These are phyloP conservation scores for Pempheris klunzingeri DNA, from an alignment of 2,797 vertebrate genomes.

Conservation along the genomic window DNA sequence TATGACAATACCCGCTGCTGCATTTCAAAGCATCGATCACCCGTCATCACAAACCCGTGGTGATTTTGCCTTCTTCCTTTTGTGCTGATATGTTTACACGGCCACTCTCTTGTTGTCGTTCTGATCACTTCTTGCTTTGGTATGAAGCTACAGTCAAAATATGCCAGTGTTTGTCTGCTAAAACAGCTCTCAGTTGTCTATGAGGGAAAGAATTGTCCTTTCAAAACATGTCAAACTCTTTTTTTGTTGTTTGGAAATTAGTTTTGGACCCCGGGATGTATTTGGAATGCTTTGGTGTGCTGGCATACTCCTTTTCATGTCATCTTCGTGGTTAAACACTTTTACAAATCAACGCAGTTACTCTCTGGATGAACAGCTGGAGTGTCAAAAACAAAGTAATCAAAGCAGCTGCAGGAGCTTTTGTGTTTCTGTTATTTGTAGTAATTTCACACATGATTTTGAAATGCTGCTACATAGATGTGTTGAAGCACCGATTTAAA, in stretches of 20 bases:
- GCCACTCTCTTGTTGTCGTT: slow-evolving; percentile 78
- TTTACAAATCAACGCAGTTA: slow-evolving; percentile 76
- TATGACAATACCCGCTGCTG: slow-evolving; percentile 77
- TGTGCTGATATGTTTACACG: slow-evolving; percentile 83
- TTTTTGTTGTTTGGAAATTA: slow-evolving; percentile 75
- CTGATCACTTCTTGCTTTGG: slow-evolving; percentile 79
- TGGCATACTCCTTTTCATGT: slow-evolving; percentile 74
- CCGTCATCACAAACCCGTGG: slow-evolving; percentile 74
- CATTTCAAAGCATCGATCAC: slow-evolving; percentile 80
- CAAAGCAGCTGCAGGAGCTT: slow-evolving; percentile 63
- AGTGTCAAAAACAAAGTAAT: slow-evolving; percentile 75
- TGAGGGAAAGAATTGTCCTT: slow-evolving; percentile 50
- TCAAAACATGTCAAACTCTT: slow-evolving; percentile 77
- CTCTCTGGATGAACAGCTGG: slow-evolving; percentile 71
- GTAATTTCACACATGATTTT: slow-evolving; percentile 71
- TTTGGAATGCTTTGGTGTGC: slow-evolving; percentile 77
- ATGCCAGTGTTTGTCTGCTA: slow-evolving; percentile 71
- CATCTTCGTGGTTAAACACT: slow-evolving; percentile 75
- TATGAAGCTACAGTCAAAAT: slow-evolving; percentile 78
- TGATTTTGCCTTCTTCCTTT: slow-evolving; percentile 74
- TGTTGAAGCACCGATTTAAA: slow-evolving; percentile 51
- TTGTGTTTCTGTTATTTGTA: slow-evolving; percentile 65
- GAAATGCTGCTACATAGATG: slow-evolving; percentile 36
- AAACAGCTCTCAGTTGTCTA: slow-evolving; percentile 73
- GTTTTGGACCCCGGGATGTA: slow-evolving; percentile 77